Percentiles rank a stretch among this genome's conserved stretches.
Evolutionary conservation across 2,113 vertebrate species (phyloP).

Genomic region (Choloepus hoffmanni): DNA sequence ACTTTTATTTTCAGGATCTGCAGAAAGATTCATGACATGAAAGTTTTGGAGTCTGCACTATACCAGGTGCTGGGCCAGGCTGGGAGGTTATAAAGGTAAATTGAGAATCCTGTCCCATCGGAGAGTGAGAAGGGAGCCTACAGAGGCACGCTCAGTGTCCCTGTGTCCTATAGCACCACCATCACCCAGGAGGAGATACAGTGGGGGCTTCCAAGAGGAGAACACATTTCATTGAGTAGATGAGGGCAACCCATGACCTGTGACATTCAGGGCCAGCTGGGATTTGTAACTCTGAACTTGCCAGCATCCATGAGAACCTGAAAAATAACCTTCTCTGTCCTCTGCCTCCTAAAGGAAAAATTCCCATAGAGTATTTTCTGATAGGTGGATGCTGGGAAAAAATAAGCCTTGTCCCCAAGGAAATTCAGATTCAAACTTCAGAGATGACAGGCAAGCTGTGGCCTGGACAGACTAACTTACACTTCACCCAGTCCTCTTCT

Average conservation of each 20-base stretch:
- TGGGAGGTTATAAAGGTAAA: background rate
- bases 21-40: background rate
- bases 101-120: background rate
- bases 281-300: background rate
- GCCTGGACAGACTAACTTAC: background rate
- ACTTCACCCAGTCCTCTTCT: background rate
- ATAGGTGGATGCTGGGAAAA: background rate
- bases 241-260: background rate
- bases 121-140: accelerated
- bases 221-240: background rate
- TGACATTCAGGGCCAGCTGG: background rate
- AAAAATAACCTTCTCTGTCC: background rate
- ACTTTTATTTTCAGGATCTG: background rate
- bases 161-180: accelerated
- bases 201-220: background rate
- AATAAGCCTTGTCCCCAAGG: background rate
- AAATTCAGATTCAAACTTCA: background rate
- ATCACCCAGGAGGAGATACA: too few species aligned
- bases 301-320: background rate
- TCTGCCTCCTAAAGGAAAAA: background rate
- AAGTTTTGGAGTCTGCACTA: background rate
- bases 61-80: background rate
- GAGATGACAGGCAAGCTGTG: background rate
- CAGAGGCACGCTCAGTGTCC: accelerated
- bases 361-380: background rate